These are phyloP conservation scores for Hirtodrosophila cameraria DNA, from an alignment of 2,888 invertebrate genomes.

Conservation along the genomic window DNA sequence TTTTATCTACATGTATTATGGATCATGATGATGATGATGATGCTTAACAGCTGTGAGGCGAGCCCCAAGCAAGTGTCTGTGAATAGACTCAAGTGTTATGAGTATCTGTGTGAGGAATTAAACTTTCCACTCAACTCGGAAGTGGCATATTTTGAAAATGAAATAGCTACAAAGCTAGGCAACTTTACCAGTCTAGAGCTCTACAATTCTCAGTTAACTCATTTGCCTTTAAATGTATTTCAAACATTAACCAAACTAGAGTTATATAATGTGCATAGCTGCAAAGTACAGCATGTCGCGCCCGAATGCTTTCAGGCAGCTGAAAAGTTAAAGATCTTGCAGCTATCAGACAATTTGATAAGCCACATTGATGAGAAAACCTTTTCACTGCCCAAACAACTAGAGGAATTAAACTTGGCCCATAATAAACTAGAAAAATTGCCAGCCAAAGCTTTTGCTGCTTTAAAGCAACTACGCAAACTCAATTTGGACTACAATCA, in stretches of 20 bases:
- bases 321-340: slow-evolving; percentile 26
- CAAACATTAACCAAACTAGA: slow-evolving; percentile 54
- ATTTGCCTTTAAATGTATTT: slow-evolving; percentile 71
- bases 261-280: slow-evolving; percentile 50
- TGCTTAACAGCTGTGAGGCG: slow-evolving; percentile 10
- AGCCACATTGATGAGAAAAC: slow-evolving; percentile 34
- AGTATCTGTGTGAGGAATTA: slow-evolving; percentile 33
- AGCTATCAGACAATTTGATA: slow-evolving; percentile 66
- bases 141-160: slow-evolving; percentile 41
- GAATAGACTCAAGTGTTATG: slow-evolving; percentile 33
- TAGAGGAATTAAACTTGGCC: slow-evolving; percentile 43
- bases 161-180: slow-evolving; percentile 6
- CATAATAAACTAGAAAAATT: slow-evolving; percentile 45
- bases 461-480: slow-evolving; percentile 17
- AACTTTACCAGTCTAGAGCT: slow-evolving; percentile 31
- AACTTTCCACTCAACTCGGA: slow-evolving; percentile 33
- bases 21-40: slow-evolving; percentile 7
- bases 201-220: slow-evolving; percentile 58
- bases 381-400: slow-evolving; percentile 48
- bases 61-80: slow-evolving; percentile 29
- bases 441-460: slow-evolving; percentile 16
- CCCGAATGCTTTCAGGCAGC: slow-evolving; percentile 41
- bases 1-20: slow-evolving; percentile 30
- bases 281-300: slow-evolving; percentile 39
- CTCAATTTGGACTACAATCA: slow-evolving; percentile 50